Evolutionary conservation across 1,140 invertebrate species (phyloP), one percentile per base, ranked within the genome.

Genomic region (Lasioglossum albipes): DNA sequence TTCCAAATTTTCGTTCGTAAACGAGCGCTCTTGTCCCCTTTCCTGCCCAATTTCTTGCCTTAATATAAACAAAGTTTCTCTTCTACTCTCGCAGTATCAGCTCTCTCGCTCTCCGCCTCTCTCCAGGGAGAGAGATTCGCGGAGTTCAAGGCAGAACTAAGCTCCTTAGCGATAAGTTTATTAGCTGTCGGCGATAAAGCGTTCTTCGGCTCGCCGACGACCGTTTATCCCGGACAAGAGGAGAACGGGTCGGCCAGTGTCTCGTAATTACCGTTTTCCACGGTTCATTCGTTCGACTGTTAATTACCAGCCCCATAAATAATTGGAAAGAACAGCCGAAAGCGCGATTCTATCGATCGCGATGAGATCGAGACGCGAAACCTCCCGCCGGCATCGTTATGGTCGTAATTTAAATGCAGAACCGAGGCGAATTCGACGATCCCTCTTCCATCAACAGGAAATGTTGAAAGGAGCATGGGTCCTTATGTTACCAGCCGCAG

Each of bases 401-500:
- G 42, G 45, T 75, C 49, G 20, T 42, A 59, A 81, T 69, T 75
- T 68, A 75, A 68, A 80, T 62, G 20, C 16, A 54, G n/a, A 80
- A 13, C 13, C 2, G 10, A 13, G 3, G 7, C 7, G 7, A 36
- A 42, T 49, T 77, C 16, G 36, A 18, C 36, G 65, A 20, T 18
- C 52, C 7, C 2, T 64, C 62, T 13, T 7, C 45, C 45, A 9
- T 10, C 52, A 16, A 18, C 2, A 2, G 0, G 7, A 52, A 61
- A 20, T 2, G 45, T 22, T 49, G 20, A 67, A 75, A 59, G n/a
- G 59, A 61, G 0, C 27, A n/a, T 22, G n/a, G 20, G 7, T n/a
- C 59, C 59, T 12, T 22, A 7, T 61, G 13, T 2, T 20, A 2
- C 59, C 27, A 41, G 31, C 62, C 62, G 62, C 31, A 6, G 16